Evolutionary conservation across 2,797 vertebrate genomes (phyloP).

Genomic region (Phoebastria nigripes): DNA sequence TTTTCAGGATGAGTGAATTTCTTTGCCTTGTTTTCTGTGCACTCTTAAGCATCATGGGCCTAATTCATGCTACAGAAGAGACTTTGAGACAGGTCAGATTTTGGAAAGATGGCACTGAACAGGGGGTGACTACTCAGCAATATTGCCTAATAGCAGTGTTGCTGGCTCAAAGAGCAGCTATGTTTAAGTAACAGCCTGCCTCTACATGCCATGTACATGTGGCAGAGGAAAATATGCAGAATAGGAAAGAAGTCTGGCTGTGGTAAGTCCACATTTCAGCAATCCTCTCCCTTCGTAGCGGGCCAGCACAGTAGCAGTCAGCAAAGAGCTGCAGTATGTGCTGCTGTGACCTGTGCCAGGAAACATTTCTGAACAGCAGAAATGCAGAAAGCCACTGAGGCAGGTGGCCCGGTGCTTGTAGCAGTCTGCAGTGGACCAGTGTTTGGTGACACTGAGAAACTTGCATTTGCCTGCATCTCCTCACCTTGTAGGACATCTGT

Average conservation of each 20-base stretch:
- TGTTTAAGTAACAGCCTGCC: background rate
- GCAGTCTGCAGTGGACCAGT: background rate
- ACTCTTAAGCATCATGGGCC: background rate
- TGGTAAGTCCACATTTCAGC: background rate
- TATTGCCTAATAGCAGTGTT: background rate
- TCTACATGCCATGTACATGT: background rate
- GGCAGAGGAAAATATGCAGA: background rate
- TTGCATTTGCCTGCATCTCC: background rate
- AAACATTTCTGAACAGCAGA: background rate
- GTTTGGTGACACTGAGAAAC: background rate
- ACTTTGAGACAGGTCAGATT: background rate
- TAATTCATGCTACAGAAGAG: background rate
- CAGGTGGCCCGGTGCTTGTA: background rate
- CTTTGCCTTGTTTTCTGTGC: background rate
- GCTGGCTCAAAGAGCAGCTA: background rate
- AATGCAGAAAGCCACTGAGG: background rate
- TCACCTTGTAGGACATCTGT: background rate
- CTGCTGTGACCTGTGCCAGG: background rate
- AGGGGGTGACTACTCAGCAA: background rate
- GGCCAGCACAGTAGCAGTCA: background rate
- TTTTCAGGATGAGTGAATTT: background rate
- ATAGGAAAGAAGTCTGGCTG: background rate
- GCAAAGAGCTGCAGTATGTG: background rate
- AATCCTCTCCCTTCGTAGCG: background rate
- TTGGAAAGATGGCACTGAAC: background rate